Evolutionary conservation across 1,140 invertebrate species (phyloP).

Genomic region (Mamestra configurata): DNA sequence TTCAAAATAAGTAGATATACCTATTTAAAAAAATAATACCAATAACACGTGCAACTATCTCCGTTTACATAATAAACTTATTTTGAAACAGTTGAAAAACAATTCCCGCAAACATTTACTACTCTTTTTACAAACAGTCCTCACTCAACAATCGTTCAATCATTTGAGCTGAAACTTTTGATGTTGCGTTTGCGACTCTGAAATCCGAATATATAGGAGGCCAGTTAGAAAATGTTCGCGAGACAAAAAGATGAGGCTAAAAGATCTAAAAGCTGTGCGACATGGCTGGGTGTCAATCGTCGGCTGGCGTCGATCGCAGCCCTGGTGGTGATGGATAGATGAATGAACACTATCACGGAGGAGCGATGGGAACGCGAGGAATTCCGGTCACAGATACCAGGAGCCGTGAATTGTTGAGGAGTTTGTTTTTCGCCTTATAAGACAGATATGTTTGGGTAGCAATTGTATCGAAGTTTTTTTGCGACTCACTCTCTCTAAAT

Average conservation of each 20-base stretch:
- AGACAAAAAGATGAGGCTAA: conserved; percentile 24
- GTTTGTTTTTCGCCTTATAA: conserved; percentile 14
- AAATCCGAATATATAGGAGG: conserved; percentile 13
- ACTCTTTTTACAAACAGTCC: conserved; percentile 13
- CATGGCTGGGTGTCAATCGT: conserved; percentile 59
- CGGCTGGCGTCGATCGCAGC: conserved; percentile 50
- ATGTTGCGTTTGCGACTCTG: neutral
- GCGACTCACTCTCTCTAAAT: too few species aligned
- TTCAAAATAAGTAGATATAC: too few species aligned
- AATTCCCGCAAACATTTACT: conserved; percentile 8
- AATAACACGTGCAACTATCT: neutral
- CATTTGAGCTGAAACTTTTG: conserved; percentile 12
- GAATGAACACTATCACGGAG: conserved; percentile 66
- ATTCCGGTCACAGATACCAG: conserved; percentile 43
- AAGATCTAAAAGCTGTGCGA: conserved; percentile 42
- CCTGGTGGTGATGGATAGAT: conserved; percentile 63
- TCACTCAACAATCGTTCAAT: conserved; percentile 30
- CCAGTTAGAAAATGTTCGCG: conserved; percentile 32
- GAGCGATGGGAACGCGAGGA: conserved; percentile 42
- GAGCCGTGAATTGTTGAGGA: conserved; percentile 7
- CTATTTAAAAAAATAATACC: too few species aligned
- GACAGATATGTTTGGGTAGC: neutral
- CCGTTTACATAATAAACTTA: neutral
- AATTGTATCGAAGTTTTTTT: neutral
- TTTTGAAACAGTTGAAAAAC: neutral